phyloP scores from a whole-genome alignment of 2,888 invertebrate species.

The Sinodicranocentrus sp. region DNA sequence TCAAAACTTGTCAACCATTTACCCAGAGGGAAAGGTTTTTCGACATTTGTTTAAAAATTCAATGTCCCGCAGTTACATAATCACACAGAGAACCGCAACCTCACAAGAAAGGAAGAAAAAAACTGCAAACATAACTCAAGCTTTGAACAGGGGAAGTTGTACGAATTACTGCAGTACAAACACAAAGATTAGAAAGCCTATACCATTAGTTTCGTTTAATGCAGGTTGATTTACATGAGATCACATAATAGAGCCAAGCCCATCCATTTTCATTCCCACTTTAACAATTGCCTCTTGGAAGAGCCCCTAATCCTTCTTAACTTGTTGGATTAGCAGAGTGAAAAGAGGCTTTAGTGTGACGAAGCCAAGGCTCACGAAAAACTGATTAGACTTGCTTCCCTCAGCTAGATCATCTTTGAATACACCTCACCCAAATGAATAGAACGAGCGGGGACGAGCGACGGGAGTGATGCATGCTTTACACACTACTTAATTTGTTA shows the following conservation, averaged over 20 bases:
- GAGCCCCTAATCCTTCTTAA: slow-evolving; percentile 35
- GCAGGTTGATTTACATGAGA: slow-evolving; percentile 32
- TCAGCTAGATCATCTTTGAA: not conserved
- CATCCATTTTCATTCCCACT: slow-evolving; percentile 5
- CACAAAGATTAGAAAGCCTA: slow-evolving; percentile 24
- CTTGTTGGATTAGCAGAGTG: slow-evolving; percentile 16
- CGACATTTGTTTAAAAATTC: too few species aligned
- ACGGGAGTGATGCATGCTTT: not conserved
- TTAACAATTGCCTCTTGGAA: slow-evolving; percentile 14
- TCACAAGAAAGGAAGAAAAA: too few species aligned
- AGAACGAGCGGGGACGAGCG: not conserved
- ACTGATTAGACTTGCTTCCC: not conserved
- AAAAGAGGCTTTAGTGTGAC: slow-evolving; percentile 8
- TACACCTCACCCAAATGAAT: not conserved
- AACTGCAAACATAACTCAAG: too few species aligned
- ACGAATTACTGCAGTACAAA: slow-evolving; percentile 31
- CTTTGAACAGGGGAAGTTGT: not conserved
- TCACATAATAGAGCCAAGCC: slow-evolving; percentile 20
- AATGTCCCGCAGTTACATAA: too few species aligned
- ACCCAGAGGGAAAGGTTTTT: too few species aligned
- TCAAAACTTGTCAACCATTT: too few species aligned
- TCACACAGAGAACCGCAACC: too few species aligned
- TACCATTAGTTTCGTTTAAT: slow-evolving; percentile 49
- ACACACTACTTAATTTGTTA: slow-evolving; percentile 20
- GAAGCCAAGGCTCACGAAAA: slow-evolving; percentile 16